These are phyloP conservation scores for Platycheirus albimanus DNA, from an alignment of 2,888 invertebrate species.

Conservation along the genomic window DNA sequence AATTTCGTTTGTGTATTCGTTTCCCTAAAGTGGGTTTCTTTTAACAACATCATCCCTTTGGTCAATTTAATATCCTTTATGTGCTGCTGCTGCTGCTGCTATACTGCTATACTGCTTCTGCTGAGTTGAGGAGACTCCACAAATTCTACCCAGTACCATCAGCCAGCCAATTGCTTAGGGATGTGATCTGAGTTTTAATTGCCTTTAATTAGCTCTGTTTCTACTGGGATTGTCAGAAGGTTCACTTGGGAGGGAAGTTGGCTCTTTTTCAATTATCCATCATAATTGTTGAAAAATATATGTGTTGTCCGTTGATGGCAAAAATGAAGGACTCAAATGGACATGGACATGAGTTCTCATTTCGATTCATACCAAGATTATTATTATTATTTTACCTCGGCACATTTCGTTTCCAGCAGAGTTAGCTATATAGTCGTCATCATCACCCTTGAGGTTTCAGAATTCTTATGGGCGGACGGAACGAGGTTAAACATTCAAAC, in stretches of 20 bases:
- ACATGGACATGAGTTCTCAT: not conserved
- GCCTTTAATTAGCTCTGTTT: constrained; percentile 51
- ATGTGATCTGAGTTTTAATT: constrained; percentile 63
- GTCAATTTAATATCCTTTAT: constrained; percentile 47
- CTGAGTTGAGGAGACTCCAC: no score
- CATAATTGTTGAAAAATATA: constrained; percentile 41
- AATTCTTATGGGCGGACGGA: not conserved
- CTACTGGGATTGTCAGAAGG: constrained; percentile 5
- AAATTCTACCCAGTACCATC: not conserved
- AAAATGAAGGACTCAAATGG: not conserved
- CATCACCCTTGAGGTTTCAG: not conserved
- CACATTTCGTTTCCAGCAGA: no score
- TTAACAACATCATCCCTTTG: constrained; percentile 16
- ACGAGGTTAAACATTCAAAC: no score
- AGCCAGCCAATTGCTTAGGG: constrained; percentile 16
- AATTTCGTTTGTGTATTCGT: constrained; percentile 27
- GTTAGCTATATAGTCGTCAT: not conserved
- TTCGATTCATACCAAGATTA: not conserved
- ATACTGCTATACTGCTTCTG: no score
- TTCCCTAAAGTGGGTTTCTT: constrained; percentile 14
- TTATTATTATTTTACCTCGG: not conserved
- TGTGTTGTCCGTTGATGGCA: not conserved
- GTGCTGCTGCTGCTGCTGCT: not conserved
- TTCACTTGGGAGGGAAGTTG: constrained; percentile 6
- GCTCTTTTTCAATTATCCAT: constrained; percentile 25